Base-by-base conservation (phyloP, 1,140 invertebrate genomes). In the Halyomorpha halys region DNA sequence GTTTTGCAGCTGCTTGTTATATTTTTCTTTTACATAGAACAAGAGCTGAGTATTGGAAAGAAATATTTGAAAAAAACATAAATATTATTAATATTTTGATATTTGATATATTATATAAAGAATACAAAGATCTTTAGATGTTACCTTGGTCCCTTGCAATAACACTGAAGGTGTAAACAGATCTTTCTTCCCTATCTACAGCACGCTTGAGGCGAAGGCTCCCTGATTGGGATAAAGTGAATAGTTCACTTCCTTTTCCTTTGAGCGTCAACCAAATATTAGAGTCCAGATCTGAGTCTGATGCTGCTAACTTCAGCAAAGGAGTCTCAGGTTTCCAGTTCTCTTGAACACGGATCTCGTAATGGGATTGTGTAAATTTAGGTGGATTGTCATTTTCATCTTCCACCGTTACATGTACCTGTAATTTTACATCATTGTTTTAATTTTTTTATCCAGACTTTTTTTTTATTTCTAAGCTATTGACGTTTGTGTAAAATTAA, bases 331-430 rank as follows among this genome's bases (percentile, higher is more conserved):
- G 15, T 23, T 30, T n/a, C 39, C 30, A 34, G 16, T 60, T 60
- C 68, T 81, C 79, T 45, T 81, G 81, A 9, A 97, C 84, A 53
- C 81, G 79, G 3, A 91, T 89, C 72, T 89, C 84, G 73, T 93
- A 95, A 6, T 74, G 72, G 2, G 76, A 69, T 15, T 79, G 76
- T 53, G 86, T 82, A 74, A 96, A 94, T 62, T 83, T 75, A 14
- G 93, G 93, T 4, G 90, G 82, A 73, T 95, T 92, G 72, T 95
- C 92, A 72, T 96, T 96, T 62, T 91, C 89, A 73, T 95, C 92
- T 60, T 90, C 83, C 0, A 96, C 87, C 30, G 83, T 76, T 15
- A 96, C 79, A 11, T 80, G 83, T 1, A 93, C 82, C 77, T 79
- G 63, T 59, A 47, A 47, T 39, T 39, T 39, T 39, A 39, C 34